phyloP scores from a whole-genome alignment of 2,113 vertebrate species.

The Chlorodrepanis virens region DNA sequence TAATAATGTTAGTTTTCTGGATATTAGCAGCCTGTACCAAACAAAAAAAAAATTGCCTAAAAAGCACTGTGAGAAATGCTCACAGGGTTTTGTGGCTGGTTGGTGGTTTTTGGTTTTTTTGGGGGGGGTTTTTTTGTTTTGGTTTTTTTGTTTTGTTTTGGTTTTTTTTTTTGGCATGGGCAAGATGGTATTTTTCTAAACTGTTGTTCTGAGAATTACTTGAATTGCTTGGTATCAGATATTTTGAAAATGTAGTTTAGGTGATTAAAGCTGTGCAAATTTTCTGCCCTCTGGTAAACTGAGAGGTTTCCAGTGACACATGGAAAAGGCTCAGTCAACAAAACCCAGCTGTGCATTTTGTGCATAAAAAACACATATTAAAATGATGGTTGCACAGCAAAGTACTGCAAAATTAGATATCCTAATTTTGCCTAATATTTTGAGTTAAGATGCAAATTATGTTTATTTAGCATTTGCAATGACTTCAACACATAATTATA shows the following conservation, averaged over 20 bases:
- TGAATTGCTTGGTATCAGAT: background rate
- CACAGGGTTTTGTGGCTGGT: no score
- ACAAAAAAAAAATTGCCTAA: background rate
- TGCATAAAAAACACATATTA: background rate
- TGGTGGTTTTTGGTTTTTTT: no score
- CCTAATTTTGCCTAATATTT: background rate
- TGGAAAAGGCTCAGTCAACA: background rate
- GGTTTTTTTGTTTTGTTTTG: no score
- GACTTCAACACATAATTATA: background rate
- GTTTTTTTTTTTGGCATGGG: background rate
- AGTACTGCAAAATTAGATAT: background rate
- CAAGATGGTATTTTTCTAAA: background rate
- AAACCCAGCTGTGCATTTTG: background rate
- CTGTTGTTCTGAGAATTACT: background rate
- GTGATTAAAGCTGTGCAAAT: background rate
- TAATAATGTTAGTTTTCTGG: background rate
- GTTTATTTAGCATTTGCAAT: background rate
- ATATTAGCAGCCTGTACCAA: background rate
- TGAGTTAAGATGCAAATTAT: background rate
- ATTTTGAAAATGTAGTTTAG: background rate
- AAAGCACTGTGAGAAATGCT: background rate
- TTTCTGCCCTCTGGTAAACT: background rate
- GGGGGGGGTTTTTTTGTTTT: no score
- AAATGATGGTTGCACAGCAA: background rate
- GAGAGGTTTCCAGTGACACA: background rate